Evolutionary conservation across 1,140 invertebrate species (phyloP), one percentile per base, ranked within the genome.

Genomic region (Macrobrachium nipponense): DNA sequence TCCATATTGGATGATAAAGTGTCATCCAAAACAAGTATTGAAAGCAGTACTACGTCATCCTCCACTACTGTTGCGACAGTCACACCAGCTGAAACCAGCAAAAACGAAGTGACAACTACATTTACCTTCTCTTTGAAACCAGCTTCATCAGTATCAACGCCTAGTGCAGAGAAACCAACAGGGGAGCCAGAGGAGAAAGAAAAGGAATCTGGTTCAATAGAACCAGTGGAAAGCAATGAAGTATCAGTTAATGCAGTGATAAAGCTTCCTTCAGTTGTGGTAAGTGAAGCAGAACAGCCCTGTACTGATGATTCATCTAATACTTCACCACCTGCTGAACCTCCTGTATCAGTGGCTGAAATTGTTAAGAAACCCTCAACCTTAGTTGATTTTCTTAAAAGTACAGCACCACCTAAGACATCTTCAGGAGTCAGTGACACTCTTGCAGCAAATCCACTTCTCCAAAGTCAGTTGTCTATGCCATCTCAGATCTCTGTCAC

Each of bases 81-180:
- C 36, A 70, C n/a, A 23, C 6, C 20, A 27, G 68, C 68, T 23
- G 68, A 70, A 43, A 23, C 20, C 10, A 43, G 36, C 68, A 70
- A 70, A n/a, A 70, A 23, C 36, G 68, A 70, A 70, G 68, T 70
- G 11, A 70, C 68, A 5, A 70, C 68, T n/a, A 70, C 68, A 27
- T 70, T 70, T 43, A 70, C 68, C 15, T 70, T 70, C 20, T 70
- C 68, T 70, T n/a, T 70, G 11, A 70, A 70, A 70, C 68, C 68
- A 23, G 51, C 51, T 51, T 43, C 68, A 68, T 68, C 64, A 20
- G 27, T 27, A n/a, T 68, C 64, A 20, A 18, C 27, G n/a, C n/a
- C 17, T 27, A 70, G 20, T 70, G 36, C 23, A 70, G 68, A 70
- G 51, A 51, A 51, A 51, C 51, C 51, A 6, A 10, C 51, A 10